A percentile compares a stretch with the other conserved stretches of the same genome.
These are phyloP conservation scores for Drosophila cyrtoloma DNA, from an alignment of 2,888 invertebrate genomes.

Conservation along the genomic window DNA sequence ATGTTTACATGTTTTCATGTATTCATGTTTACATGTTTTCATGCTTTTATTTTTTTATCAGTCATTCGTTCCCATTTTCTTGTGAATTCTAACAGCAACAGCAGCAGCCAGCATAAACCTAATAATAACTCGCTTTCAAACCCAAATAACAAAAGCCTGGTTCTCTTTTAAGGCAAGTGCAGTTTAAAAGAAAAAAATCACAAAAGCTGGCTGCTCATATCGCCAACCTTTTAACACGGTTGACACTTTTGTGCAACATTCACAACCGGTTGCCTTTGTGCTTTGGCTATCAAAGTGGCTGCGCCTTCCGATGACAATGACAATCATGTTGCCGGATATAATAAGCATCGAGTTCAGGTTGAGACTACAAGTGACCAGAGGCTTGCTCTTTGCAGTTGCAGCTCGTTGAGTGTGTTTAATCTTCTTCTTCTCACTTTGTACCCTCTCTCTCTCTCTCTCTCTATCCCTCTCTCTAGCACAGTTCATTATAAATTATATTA, in stretches of 20 bases:
- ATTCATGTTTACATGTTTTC: background rate
- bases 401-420: no score
- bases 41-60: background rate
- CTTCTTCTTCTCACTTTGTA: background rate
- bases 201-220: background rate
- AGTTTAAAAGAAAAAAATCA: background rate
- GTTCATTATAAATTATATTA: background rate
- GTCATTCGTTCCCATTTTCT: conserved; percentile 2
- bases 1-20: background rate
- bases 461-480: background rate
- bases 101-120: background rate
- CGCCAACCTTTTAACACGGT: background rate
- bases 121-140: conserved; percentile 22
- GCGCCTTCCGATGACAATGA: conserved; percentile 3
- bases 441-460: background rate
- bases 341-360: background rate
- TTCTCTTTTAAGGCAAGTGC: background rate
- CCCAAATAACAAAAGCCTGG: conserved; percentile 21
- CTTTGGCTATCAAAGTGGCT: conserved; percentile 16
- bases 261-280: conserved; percentile 51
- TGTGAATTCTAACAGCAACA: conserved; percentile 10
- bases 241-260: conserved; percentile 39
- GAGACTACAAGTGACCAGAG: conserved; percentile 10
- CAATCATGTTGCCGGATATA: conserved; percentile 3
- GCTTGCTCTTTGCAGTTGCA: background rate